These are phyloP conservation scores for Scolopax rusticola DNA, from an alignment of 2,797 vertebrate species.

Conservation along the genomic window DNA sequence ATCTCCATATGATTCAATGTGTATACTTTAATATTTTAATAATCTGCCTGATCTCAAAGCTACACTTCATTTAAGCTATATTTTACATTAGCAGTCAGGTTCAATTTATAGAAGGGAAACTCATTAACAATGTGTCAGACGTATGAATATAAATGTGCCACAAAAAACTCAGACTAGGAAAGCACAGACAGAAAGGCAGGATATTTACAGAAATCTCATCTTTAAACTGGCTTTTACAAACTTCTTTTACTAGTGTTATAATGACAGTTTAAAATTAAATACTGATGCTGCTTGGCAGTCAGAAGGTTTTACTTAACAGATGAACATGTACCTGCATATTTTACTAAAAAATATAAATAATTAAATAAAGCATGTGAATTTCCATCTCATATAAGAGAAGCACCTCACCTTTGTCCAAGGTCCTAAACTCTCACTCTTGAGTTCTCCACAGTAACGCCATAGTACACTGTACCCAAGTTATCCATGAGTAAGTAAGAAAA, in stretches of 20 bases:
- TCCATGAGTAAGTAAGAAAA: accelerated
- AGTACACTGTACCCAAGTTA: not conserved
- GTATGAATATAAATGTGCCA: slow-evolving; percentile 23
- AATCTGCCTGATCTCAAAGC: not conserved
- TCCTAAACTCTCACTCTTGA: not conserved
- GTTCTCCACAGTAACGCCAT: not conserved
- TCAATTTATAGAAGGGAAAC: slow-evolving; percentile 46
- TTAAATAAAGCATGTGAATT: not conserved
- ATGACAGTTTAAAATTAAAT: not conserved
- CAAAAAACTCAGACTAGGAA: not conserved
- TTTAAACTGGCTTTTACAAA: slow-evolving; percentile 19
- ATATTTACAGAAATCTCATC: not conserved
- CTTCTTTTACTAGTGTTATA: not conserved
- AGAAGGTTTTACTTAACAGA: not conserved
- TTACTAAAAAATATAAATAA: not conserved
- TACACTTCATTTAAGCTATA: slow-evolving; percentile 41
- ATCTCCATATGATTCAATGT: not conserved
- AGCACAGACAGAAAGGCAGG: not conserved
- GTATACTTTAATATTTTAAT: slow-evolving; percentile 28
- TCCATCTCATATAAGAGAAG: not conserved
- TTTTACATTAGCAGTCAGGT: slow-evolving; percentile 5
- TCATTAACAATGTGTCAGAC: slow-evolving; percentile 29
- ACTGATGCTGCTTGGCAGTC: not conserved
- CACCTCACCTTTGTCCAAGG: not conserved
- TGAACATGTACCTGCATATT: not conserved